A percentile compares a stretch with the other conserved stretches of the same genome.
These are phyloP conservation scores for Phasianus colchicus DNA, from an alignment of 2,113 vertebrate species.

Conservation along the genomic window DNA sequence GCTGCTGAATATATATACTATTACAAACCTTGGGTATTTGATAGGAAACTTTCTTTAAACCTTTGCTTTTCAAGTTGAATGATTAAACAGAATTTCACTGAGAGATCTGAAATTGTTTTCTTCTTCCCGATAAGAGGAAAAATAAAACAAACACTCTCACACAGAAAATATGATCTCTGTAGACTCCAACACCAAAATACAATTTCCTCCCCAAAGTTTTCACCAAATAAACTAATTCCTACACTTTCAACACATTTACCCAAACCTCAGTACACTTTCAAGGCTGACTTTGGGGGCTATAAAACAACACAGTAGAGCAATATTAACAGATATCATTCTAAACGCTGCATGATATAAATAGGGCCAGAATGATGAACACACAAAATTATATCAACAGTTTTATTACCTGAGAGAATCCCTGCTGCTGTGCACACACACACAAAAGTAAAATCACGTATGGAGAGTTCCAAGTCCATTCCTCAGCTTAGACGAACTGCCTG, in stretches of 20 bases:
- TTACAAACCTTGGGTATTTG: not conserved
- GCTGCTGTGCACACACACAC: not conserved
- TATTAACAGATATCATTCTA: not conserved
- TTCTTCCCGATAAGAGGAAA: not conserved
- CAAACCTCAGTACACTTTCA: not conserved
- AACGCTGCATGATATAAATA: not conserved
- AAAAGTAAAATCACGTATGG: not conserved
- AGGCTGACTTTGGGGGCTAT: not conserved
- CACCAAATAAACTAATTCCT: not conserved
- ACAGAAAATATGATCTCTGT: not conserved
- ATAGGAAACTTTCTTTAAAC: not conserved
- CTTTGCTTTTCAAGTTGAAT: not conserved
- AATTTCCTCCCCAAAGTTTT: not conserved
- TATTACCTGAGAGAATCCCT: not conserved
- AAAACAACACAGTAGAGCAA: not conserved
- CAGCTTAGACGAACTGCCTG: not conserved
- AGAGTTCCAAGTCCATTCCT: not conserved
- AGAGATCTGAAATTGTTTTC: not conserved
- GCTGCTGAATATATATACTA: not conserved
- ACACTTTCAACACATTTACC: not conserved
- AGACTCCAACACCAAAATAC: not conserved
- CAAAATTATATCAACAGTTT: not conserved
- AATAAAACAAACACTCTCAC: not conserved
- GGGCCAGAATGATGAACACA: not conserved
- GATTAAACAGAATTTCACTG: not conserved